These are phyloP conservation scores for Lepidostoma basale DNA, from an alignment of 1,140 invertebrate species.

Conservation along the genomic window DNA sequence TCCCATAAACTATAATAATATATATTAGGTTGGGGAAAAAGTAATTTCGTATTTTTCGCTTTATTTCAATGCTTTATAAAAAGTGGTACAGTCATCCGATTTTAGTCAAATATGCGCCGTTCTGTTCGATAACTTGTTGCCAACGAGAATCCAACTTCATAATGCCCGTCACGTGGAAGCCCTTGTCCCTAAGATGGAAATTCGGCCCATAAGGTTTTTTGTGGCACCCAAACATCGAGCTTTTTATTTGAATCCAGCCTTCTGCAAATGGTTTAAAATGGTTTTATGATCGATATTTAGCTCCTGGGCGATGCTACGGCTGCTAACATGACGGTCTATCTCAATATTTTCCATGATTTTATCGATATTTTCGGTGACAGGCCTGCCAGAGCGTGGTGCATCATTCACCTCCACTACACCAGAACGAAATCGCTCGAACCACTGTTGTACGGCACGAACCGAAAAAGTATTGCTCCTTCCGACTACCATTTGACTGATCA, in stretches of 20 bases:
- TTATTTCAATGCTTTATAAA: conserved; percentile 11
- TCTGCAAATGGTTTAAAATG: conserved; percentile 7
- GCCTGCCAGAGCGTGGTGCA: conserved; percentile 1
- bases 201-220: too few relatives aligned
- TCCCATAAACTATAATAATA: too few relatives aligned
- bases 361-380: neutral
- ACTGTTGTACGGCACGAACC: conserved; percentile 1
- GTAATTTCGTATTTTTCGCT: conserved; percentile 14
- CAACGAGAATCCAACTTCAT: conserved; percentile 11
- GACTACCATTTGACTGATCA: too few relatives aligned
- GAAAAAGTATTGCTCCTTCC: too few relatives aligned
- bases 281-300: conserved; percentile 12
- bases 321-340: conserved; percentile 9
- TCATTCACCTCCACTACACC: conserved; percentile 13
- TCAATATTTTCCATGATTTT: conserved; percentile 13
- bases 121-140: conserved; percentile 1
- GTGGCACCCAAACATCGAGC: too few relatives aligned
- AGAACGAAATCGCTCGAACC: conserved; percentile 7
- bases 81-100: conserved; percentile 10
- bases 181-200: too few relatives aligned
- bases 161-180: neutral
- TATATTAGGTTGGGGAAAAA: conserved; percentile 8
- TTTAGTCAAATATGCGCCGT: conserved; percentile 5
- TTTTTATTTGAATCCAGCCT: conserved; percentile 13
- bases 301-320: neutral